A percentile compares a stretch with the other conserved stretches of the same genome.
Evolutionary conservation across 2,113 vertebrate species (phyloP).

Genomic region (pig (Sus scrofa)): T2T-Sscrofa CM000818.6:112732001-112732500

Average conservation of each 20-base stretch:
- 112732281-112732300: neutral
- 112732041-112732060: constrained; percentile 61
- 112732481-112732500: neutral
- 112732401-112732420: neutral
- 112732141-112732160: neutral
- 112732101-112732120: constrained; percentile 51
- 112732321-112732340: neutral
- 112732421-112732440: neutral
- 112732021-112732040: constrained; percentile 26
- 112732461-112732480: neutral
- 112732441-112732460: neutral
- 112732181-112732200: neutral
- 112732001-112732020: neutral
- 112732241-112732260: neutral
- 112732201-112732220: neutral
- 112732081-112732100: constrained; percentile 53
- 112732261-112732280: neutral
- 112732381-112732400: neutral
- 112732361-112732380: neutral
- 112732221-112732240: neutral
- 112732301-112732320: neutral
- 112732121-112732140: constrained; percentile 53
- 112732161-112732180: neutral
- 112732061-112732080: constrained; percentile 39
- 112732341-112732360: neutral